Evolutionary conservation across 2,888 invertebrate genomes (phyloP), one percentile per base, ranked within the genome.

Genomic region (Liposcelis brunnea): DNA sequence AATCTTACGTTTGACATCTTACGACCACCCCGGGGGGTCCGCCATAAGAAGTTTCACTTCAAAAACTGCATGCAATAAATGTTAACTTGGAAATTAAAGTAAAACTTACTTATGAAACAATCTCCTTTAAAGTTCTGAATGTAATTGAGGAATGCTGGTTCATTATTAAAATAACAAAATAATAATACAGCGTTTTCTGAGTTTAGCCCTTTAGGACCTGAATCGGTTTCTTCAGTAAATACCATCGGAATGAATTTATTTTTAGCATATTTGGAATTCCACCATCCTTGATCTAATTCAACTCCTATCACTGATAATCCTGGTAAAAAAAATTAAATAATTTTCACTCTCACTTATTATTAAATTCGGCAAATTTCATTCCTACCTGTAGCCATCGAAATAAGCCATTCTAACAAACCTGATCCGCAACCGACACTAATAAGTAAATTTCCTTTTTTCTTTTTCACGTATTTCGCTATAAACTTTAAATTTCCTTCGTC

Each of bases 321-420:
- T 56, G 47, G 7, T 36, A 42, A 32, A 38, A 42, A 34, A n/a
- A 32, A n/a, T n/a, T 11, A 32, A 32, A 32, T 32, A 32, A 10
- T 32, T 32, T 10, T 32, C 10, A 32, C n/a, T 32, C 10, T 10
- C 32, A 10, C 10, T 32, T 32, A 32, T 43, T 36, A 10, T 6
- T 15, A 33, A 2, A 19, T 6, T 34, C 35, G 12, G 16, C 26
- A 21, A 12, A 38, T 6, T 44, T 14, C 12, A 2, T 12, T 6
- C 18, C 12, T 36, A 54, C 54, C 53, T 47, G 53, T 52, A 10
- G 51, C 51, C 11, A 35, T 31, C 11, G 50, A 45, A 10, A 61
- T 40, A 2, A 61, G 55, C 59, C 59, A 61, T 51, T 61, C 61
- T 14, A 61, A 50, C 14, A 61, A 52, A 8, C 59, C 60, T n/a